These are phyloP conservation scores for Chrysogorgia sp. DNA, from an alignment of 92 coral and sea anemone species.

Conservation along the genomic window DNA sequence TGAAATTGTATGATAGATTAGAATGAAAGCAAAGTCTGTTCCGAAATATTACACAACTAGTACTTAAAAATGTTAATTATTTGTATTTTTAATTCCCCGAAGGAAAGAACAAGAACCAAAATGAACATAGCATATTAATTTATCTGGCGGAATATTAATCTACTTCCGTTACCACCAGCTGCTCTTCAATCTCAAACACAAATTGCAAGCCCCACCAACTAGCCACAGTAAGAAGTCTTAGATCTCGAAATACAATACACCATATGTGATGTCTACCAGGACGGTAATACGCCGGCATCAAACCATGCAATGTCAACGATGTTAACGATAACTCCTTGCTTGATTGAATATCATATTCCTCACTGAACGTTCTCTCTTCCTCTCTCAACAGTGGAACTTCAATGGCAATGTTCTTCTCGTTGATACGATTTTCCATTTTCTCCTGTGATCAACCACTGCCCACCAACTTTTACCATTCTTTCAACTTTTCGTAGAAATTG, in stretches of 20 bases:
- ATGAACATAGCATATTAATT: too few relatives aligned
- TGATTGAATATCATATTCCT: not conserved
- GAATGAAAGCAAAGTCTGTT: too few relatives aligned
- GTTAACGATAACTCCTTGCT: not conserved
- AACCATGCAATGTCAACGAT: not conserved
- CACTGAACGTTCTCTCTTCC: not conserved
- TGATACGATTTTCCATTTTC: not conserved
- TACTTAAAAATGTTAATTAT: too few relatives aligned
- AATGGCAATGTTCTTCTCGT: not conserved
- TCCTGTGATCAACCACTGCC: not conserved
- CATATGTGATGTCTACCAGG: constrained; percentile 14
- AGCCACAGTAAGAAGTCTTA: not conserved
- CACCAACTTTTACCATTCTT: too few relatives aligned
- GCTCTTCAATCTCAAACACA: not conserved
- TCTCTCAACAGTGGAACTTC: not conserved
- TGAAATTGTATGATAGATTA: too few relatives aligned
- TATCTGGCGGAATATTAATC: not conserved
- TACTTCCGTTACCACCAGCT: not conserved
- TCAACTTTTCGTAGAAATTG: too few relatives aligned
- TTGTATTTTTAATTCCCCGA: too few relatives aligned
- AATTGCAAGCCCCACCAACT: constrained; percentile 11
- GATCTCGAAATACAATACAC: not conserved
- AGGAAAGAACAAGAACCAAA: too few relatives aligned
- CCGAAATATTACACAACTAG: too few relatives aligned
- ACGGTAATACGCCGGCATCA: not conserved